Evolutionary conservation across 2,888 invertebrate genomes (phyloP).

Genomic region (Hemistola chrysoprasaria): DNA sequence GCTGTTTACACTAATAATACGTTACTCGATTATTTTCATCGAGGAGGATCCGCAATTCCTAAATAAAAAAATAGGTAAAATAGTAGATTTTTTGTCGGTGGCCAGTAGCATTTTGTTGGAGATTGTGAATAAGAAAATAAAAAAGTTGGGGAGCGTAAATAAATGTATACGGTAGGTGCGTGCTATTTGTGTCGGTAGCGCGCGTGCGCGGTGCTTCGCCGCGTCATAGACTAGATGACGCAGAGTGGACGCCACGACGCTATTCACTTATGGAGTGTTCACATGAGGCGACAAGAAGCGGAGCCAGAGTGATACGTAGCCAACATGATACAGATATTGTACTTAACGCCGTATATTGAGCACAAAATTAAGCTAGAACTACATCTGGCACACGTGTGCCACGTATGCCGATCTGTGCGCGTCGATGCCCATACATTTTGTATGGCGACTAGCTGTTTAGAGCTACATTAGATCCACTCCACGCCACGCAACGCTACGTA

Average conservation of each 20-base stretch:
- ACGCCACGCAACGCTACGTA: too few species aligned
- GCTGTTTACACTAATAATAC: constrained; percentile 19
- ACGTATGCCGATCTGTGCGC: too few species aligned
- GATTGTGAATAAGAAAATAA: constrained; percentile 47
- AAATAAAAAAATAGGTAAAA: background rate
- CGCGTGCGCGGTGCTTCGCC: constrained; percentile 49
- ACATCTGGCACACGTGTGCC: too few species aligned
- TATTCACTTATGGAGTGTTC: too few species aligned
- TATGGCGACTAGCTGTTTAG: too few species aligned
- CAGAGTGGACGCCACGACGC: constrained; percentile 35
- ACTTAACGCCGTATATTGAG: too few species aligned
- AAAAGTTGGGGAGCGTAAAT: constrained; percentile 64
- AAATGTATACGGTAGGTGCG: constrained; percentile 49
- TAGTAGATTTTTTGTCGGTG: background rate
- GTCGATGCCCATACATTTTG: too few species aligned
- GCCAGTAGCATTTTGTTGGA: background rate
- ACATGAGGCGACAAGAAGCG: too few species aligned
- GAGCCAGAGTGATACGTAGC: too few species aligned
- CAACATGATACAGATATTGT: too few species aligned
- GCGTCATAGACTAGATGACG: constrained; percentile 28
- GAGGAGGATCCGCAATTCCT: background rate
- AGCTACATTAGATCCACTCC: too few species aligned
- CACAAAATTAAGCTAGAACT: too few species aligned
- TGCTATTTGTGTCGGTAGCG: constrained; percentile 64
- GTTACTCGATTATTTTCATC: constrained; percentile 12